Conservation (phyloP, 2,113 vertebrate species). For the Montifringilla adamsi region DNA sequence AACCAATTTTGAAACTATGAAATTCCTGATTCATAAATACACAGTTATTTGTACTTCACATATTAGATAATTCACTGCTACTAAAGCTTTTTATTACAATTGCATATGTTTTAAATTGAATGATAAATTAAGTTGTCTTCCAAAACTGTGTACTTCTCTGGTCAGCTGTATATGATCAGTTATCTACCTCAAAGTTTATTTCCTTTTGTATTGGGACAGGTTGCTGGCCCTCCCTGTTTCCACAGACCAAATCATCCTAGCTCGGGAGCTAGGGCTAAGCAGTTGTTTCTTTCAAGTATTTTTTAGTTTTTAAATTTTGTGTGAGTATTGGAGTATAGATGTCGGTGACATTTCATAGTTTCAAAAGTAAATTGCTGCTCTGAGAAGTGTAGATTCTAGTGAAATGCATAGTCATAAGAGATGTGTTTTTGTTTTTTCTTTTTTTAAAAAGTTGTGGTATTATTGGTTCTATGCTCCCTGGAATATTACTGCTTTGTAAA, state of each 20-base stretch:
- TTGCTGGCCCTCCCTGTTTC: constrained; percentile 95
- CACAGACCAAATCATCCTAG: constrained; percentile 94
- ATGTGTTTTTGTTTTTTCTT: constrained; percentile 77
- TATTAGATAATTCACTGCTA: constrained; percentile 79
- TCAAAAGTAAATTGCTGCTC: constrained; percentile 90
- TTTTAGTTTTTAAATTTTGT: constrained; percentile 85
- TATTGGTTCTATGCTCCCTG: constrained; percentile 86
- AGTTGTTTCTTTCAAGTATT: constrained; percentile 87
- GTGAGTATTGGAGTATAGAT: constrained; percentile 84
- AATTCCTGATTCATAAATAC: constrained; percentile 83
- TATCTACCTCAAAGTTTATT: constrained; percentile 98
- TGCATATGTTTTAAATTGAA: constrained; percentile 78
- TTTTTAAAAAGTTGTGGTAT: constrained; percentile 82
- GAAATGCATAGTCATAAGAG: constrained; percentile 81
- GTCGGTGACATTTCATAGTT: constrained; percentile 89
- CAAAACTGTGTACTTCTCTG: constrained; percentile 93
- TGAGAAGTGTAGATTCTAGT: constrained; percentile 83
- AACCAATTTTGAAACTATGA: constrained; percentile 84
- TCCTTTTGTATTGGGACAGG: constrained; percentile 91
- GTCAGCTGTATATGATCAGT: constrained; percentile 91
- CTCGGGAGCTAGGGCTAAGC: constrained; percentile 92
- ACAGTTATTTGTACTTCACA: constrained; percentile 80
- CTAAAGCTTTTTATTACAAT: constrained; percentile 82
- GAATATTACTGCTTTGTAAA: constrained; percentile 83
- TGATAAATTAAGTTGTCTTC: constrained; percentile 88